phyloP scores from a whole-genome alignment of 2,888 invertebrate species.

The Vesta saturnalis region DNA sequence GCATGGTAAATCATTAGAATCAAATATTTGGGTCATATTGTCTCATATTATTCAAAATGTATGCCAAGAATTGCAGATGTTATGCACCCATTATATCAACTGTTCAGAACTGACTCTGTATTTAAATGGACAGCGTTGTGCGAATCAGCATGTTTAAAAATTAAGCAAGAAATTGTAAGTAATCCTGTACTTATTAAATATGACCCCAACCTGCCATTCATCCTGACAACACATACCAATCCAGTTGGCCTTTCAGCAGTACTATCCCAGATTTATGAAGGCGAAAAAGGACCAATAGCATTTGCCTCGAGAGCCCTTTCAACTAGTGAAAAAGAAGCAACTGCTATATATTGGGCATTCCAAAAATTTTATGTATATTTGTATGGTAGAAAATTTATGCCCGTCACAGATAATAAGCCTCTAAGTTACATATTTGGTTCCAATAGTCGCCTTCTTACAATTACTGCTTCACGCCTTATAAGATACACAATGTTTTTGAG shows the following conservation, averaged over 20 bases:
- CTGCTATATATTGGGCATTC: slow-evolving; percentile 33
- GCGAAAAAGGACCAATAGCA: slow-evolving; percentile 52
- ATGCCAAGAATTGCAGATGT: neutral
- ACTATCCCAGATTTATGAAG: neutral
- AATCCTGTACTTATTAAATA: neutral
- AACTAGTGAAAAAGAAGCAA: slow-evolving; percentile 50
- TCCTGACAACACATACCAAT: slow-evolving; percentile 43
- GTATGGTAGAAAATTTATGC: slow-evolving; percentile 28
- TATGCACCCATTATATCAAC: neutral
- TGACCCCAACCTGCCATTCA: slow-evolving; percentile 36
- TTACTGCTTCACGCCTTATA: neutral
- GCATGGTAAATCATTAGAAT: too few relatives aligned
- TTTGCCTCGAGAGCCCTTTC: slow-evolving; percentile 39
- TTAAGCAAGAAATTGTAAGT: neutral
- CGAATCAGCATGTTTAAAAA: neutral
- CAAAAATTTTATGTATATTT: slow-evolving; percentile 30
- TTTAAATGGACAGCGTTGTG: slow-evolving; percentile 11
- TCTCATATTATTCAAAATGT: slow-evolving; percentile 21
- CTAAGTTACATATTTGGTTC: slow-evolving; percentile 29
- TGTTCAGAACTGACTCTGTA: neutral
- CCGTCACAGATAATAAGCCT: slow-evolving; percentile 27
- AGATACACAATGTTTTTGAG: neutral
- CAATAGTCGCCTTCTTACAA: neutral
- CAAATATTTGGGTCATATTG: too few relatives aligned
- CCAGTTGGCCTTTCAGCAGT: neutral